These are phyloP conservation scores for Rhagoletis pomonella DNA, from an alignment of 1,140 invertebrate species.

Conservation along the genomic window DNA sequence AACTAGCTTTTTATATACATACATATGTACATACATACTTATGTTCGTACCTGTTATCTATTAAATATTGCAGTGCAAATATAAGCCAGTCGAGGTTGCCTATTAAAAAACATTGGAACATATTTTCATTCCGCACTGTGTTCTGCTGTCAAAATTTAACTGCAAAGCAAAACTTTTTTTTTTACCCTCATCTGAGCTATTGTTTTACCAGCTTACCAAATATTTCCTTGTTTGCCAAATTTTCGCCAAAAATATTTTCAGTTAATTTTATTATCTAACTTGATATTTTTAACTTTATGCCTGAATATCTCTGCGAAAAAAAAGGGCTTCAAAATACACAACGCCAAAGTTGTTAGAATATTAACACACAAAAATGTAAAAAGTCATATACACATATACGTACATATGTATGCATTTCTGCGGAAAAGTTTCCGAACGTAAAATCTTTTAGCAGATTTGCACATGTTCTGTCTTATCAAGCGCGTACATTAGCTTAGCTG, in stretches of 20 bases:
- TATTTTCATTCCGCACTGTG: no score
- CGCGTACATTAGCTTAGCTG: not conserved
- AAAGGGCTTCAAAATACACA: no score
- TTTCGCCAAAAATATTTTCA: not conserved
- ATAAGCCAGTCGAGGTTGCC: no score
- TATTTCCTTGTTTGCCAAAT: not conserved
- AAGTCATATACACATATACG: not conserved
- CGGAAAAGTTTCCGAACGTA: not conserved
- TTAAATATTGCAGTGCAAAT: no score
- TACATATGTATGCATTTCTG: not conserved
- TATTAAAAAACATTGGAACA: no score
- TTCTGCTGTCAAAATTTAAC: not conserved
- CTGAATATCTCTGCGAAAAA: not conserved
- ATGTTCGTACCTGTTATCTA: no score
- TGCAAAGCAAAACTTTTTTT: not conserved
- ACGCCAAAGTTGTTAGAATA: no score
- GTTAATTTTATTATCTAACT: no score
- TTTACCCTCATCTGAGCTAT: not conserved
- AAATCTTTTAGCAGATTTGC: not conserved
- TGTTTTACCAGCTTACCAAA: not conserved
- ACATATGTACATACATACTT: not conserved
- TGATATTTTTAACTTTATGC: not conserved
- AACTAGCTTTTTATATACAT: not conserved
- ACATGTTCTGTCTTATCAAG: not conserved
- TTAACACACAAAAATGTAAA: no score